Base-by-base conservation (phyloP, 2,113 vertebrate species). In the Psophia crepitans region DNA sequence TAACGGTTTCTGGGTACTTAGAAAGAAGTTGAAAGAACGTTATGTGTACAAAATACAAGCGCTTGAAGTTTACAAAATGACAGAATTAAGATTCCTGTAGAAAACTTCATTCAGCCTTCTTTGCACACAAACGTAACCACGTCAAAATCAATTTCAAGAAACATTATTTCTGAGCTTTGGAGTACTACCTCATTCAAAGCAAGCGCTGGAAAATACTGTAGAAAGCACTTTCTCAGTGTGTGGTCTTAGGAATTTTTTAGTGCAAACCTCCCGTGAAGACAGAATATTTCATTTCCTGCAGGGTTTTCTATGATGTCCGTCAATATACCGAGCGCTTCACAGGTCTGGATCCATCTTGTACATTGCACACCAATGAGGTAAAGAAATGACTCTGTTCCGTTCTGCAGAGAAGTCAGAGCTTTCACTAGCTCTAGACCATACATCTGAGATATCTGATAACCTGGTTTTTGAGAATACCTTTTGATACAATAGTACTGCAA, bases 261-360 rank as follows among this genome's bases (percentile, higher is more conserved):
- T 51, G 54, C 41, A 93, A 95, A 65, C 41, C 20, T 90, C 30
- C 69, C 65, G 69, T 35, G 68, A 95, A 93, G 86, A 70, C 43
- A 86, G 87, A 91, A 35, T 51, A 93, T 92, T 95, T 92, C 1
- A 86, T 84, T 88, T 96, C 79, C 73, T 77, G 63, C 37, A 92
- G 58, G 24, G 21, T 44, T 89, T 81, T 63, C 65, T 58, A 75
- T 32, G 20, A 74, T 35, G n/a, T 90, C 86, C 79, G 70, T 68
- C 71, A 63, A 65, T 73, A 76, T 20, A 88, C 11, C 8, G 15
- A 92, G 32, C 6, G 39, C 44, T 90, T 57, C 71, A 61, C 0
- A 5, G 28, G 43, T 30, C 58, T 56, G 27, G 95, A 77, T 15
- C 65, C 5, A 81, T 77, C 84, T 95, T 92, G 54, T 57, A 23